Evolutionary conservation across 2,888 invertebrate genomes (phyloP).

Genomic region (Xylota sylvarum): DNA sequence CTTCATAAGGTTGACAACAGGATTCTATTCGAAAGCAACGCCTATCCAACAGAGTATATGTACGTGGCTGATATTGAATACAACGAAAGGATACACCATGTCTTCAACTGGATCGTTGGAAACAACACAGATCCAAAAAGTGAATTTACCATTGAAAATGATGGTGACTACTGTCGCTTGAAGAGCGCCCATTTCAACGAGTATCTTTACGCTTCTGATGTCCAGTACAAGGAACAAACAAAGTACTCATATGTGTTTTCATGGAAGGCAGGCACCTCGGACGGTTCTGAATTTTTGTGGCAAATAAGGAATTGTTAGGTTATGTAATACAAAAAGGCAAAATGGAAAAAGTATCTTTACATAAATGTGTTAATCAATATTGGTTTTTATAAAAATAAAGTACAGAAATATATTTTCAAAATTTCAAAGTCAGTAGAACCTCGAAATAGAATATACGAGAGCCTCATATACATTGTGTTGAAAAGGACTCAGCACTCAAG

Average conservation of each 20-base stretch:
- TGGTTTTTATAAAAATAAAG: too few relatives aligned
- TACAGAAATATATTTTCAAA: too few relatives aligned
- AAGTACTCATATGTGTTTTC: slow-evolving; percentile 25
- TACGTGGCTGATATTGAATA: slow-evolving; percentile 20
- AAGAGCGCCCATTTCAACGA: slow-evolving; percentile 29
- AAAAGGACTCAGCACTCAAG: too few relatives aligned
- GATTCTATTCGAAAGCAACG: slow-evolving; percentile 12
- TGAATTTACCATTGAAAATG: slow-evolving; percentile 28
- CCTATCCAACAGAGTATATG: slow-evolving; percentile 20
- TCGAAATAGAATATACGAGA: too few relatives aligned
- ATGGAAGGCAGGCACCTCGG: slow-evolving; percentile 20
- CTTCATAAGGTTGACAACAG: not conserved
- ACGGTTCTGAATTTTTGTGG: slow-evolving; percentile 17
- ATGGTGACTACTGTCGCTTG: slow-evolving; percentile 38
- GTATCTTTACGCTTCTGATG: slow-evolving; percentile 25
- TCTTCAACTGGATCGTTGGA: slow-evolving; percentile 42
- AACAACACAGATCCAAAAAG: slow-evolving; percentile 45
- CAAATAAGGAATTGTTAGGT: slow-evolving; percentile 38
- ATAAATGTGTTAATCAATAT: too few relatives aligned
- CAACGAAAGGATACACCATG: not conserved
- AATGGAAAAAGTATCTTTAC: too few relatives aligned
- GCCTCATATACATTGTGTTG: too few relatives aligned
- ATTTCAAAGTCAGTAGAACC: too few relatives aligned
- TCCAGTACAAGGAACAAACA: slow-evolving; percentile 5
- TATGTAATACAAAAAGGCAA: not conserved